Conservation (phyloP, 2,888 invertebrate genomes). For the Deladenus siricidicola region DNA sequence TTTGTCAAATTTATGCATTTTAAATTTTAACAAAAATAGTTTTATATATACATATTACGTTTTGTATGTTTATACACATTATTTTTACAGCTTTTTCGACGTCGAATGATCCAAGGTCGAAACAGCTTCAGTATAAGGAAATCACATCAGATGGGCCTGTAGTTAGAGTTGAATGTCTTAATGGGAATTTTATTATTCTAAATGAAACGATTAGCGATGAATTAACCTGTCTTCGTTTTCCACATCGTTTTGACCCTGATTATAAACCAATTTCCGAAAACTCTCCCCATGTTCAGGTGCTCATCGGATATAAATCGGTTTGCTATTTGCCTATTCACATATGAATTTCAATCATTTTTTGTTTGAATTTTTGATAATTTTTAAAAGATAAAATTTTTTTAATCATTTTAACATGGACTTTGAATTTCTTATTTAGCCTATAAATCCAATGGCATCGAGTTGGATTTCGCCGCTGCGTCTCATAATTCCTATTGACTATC, state of each 20-base stretch:
- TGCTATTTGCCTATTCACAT: too few species aligned
- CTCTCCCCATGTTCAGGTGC: slow-evolving; percentile 6
- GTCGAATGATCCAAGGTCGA: neutral
- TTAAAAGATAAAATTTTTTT: neutral
- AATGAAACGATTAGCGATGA: neutral
- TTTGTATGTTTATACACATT: neutral
- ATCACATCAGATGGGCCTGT: neutral
- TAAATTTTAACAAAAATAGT: neutral
- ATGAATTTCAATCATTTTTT: neutral
- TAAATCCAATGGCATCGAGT: neutral
- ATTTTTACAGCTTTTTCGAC: neutral
- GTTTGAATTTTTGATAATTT: neutral
- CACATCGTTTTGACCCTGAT: slow-evolving; percentile 12
- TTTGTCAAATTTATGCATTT: neutral
- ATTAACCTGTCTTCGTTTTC: neutral
- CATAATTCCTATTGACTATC: slow-evolving; percentile 20
- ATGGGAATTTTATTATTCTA: neutral
- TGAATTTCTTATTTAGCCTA: neutral
- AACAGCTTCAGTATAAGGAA: neutral
- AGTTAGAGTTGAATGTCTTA: slow-evolving; percentile 5
- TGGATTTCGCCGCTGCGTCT: slow-evolving; percentile 11
- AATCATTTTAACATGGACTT: too few species aligned
- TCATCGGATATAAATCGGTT: slow-evolving; percentile 7
- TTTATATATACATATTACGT: neutral
- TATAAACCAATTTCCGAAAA: slow-evolving; percentile 17